Percentiles rank a stretch among this genome's conserved stretches.
These are phyloP conservation scores for Diprion similis DNA, from an alignment of 1,140 invertebrate species.

Conservation along the genomic window DNA sequence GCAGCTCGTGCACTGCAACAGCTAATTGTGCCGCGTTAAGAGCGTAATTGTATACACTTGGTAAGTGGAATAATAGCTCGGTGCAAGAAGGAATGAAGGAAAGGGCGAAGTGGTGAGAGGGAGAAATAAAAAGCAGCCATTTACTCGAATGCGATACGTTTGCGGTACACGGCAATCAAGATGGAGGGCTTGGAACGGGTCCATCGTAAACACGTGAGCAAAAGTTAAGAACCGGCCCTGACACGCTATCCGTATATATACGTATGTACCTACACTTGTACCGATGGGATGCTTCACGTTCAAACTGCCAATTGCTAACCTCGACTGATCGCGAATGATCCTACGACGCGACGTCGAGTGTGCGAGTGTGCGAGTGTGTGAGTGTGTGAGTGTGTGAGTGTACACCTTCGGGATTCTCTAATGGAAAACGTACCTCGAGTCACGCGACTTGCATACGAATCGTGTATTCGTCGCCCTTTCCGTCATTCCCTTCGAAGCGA, in stretches of 20 bases:
- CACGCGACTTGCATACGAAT: background rate
- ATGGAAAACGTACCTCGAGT: background rate
- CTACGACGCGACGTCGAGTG: background rate
- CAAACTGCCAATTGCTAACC: slow-evolving; percentile 23
- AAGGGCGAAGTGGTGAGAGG: no score
- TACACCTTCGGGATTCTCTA: background rate
- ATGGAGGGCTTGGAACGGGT: slow-evolving; percentile 4
- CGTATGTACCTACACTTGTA: slow-evolving; percentile 3
- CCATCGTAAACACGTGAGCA: slow-evolving; percentile 12
- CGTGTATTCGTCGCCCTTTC: background rate
- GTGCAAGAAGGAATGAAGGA: background rate
- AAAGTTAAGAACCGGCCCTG: slow-evolving; percentile 50
- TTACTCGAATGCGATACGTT: background rate
- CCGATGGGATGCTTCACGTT: slow-evolving; percentile 15
- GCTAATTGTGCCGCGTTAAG: background rate
- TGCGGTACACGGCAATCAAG: background rate
- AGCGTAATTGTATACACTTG: background rate
- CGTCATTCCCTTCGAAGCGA: background rate
- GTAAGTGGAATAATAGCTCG: slow-evolving; percentile 7
- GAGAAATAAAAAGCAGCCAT: background rate
- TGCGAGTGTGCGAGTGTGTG: no score
- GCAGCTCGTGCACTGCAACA: background rate
- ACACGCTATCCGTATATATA: slow-evolving; percentile 34
- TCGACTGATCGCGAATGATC: slow-evolving; percentile 15
- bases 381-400: no score